Evolutionary conservation across 2,113 vertebrate genomes (phyloP), one percentile per base, ranked within the genome.

Genomic region (Chlorodrepanis virens): DNA sequence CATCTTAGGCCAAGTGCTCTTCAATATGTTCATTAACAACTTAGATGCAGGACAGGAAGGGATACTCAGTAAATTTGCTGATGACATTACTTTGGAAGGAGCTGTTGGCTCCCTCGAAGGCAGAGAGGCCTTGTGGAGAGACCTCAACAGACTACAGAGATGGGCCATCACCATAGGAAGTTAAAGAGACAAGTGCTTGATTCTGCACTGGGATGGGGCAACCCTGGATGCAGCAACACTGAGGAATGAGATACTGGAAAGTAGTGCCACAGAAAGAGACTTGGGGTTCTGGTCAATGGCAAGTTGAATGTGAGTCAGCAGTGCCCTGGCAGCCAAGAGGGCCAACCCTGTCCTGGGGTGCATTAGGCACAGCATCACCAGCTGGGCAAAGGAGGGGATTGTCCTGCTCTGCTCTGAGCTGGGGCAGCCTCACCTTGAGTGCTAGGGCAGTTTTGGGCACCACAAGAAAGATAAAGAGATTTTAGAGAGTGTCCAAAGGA

Each of bases 311-410:
- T 39, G 37, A 60, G 33, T 2, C 39, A 60, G 61, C 61, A 60
- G 78, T 83, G 70, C 45, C 39, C 77, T 82, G 53, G 45, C 33
- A 89, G 24, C 16, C 60, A 53, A 24, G 7, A 68, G 45, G 16
- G 25, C 12, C 52, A 52, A 0, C 1, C 2, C 0, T 60, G 61
- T 40, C n/a, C 28, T 82, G 29, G 6, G 24, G 7, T 0, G 5
- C 16, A 40, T 61, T 69, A 60, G 69, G 39, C 10, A 33, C 33
- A 81, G 68, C 59, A 67, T 52, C 0, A 0, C 15, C 69, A 68
- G 53, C 47, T 0, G 0, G 39, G 9, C 6, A 11, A 59, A 39
- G 61, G 35, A 53, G 16, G 20, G 24, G 11, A 40, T 53, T 68
- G 53, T 47, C 45, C 33, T 0, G 19, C 44, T 59, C 33, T 74